Conservation (phyloP, 1,140 invertebrate genomes). For the Drosophila melanogaster region DNA sequence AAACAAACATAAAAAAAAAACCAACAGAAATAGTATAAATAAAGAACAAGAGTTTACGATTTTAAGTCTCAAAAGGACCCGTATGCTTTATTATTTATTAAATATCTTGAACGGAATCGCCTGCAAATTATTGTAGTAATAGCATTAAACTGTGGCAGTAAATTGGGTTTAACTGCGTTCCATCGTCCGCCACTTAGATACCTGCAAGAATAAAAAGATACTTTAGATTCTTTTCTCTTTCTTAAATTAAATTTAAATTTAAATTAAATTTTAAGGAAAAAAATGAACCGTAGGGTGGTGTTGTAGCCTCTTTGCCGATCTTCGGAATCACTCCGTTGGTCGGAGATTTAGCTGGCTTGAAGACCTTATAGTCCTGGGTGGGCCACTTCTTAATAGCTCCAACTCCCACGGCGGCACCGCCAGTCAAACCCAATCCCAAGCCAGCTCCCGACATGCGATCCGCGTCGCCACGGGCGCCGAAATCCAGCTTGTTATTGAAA, state of each 20-base stretch:
- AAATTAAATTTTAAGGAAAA: too few species aligned
- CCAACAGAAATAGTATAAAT: constrained; percentile 56
- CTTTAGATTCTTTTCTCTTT: too few species aligned
- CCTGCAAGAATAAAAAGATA: constrained; percentile 25
- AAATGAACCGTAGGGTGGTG: constrained; percentile 46
- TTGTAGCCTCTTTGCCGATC: constrained; percentile 5
- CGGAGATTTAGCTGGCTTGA: constrained; percentile 41
- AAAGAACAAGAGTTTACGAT: constrained; percentile 72
- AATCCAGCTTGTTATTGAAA: constrained; percentile 5
- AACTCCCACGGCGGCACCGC: background rate
- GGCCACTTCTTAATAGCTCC: constrained; percentile 51
- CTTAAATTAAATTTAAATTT: too few species aligned
- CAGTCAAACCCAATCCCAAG: background rate
- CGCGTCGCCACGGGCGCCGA: constrained; percentile 20
- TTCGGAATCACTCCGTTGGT: constrained; percentile 25
- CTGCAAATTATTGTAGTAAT: background rate
- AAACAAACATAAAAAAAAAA: background rate
- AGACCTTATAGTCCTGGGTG: constrained; percentile 49
- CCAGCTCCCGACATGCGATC: background rate
- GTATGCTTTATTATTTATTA: constrained; percentile 17
- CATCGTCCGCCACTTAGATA: constrained; percentile 27
- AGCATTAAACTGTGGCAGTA: background rate
- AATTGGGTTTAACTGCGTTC: background rate
- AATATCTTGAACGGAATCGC: background rate
- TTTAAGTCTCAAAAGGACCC: constrained; percentile 56